Base-by-base conservation (phyloP, 1,140 invertebrate species). In the Pygmarrhopalites habei region DNA sequence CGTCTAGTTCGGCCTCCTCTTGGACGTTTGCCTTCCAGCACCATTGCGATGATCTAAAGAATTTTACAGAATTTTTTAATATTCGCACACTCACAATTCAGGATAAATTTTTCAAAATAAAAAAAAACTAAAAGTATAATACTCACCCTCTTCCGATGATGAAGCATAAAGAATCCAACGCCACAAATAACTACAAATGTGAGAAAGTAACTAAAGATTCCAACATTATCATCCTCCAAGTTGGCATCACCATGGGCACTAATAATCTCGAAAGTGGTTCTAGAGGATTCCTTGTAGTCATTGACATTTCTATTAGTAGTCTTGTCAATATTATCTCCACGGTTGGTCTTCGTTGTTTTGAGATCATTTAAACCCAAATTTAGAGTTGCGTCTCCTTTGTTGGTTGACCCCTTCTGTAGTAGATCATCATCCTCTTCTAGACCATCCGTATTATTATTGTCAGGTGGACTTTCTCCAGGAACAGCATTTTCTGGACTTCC, bases 81-180 rank as follows among this genome's bases (percentile, higher is more conserved):
- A 4, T 28, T 55, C 7, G 5, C 14, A 10, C 26, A 12, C 29
- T 32, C 4, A 23, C 4, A 55, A 4, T 10, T 49, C 23, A 19
- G 12, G 19, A 49, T 12, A 15, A 19, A 29, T 7, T 28, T 53
- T 7, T 14, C 19, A 47, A 47, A 12, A 21, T 47, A 47, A 14
- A 15, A 15, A 25, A 25, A 25, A 25, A 14, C 23, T 19, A 10
- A 30, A 17, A 23, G 3, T n/a, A 41, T 46, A 41, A 17, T 19
- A 35, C 57, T 56, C 39, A 66, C 65, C 32, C 55, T 21, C 32
- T 66, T 66, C 47, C 58, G 62, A 28, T 66, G 62, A 32, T 66
- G 65, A 32, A 66, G 21, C 10, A 62, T 10, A n/a, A 66, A 17
- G 29, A 55, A 66, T 5, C 35, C 3, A 12, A 66, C 1, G 2